Evolutionary conservation across 1,140 invertebrate species (phyloP), one percentile per base, ranked within the genome.

Genomic region (Apis florea): DNA sequence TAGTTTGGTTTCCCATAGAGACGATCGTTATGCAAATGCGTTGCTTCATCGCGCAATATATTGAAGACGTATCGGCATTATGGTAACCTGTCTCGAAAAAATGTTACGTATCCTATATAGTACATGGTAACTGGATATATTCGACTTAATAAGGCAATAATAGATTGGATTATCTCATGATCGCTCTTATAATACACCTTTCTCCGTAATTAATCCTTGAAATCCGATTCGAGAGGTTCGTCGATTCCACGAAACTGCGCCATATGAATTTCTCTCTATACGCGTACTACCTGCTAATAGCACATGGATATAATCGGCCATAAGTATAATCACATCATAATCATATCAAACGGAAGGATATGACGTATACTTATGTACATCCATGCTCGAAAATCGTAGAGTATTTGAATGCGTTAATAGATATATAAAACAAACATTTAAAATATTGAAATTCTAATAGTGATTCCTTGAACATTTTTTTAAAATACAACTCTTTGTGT

Each of bases 1-100:
- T 17, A 61, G 67, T 79, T 70, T 58, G 56, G n/a, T 56, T 71
- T 71, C 47, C 51, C 47, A 51, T 51, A 51, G 19, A 47, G 47
- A 26, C 47, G 56, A 61, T 51, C 68, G 49, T 79, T 79, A 79
- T 79, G 76, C 56, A 79, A 79, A 79, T 79, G 24, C 17, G 69
- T 53, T 40, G 47, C 47, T n/a, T 49, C 26, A 13, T 53, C 76
- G 53, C 9, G 54, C 40, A 9, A 19, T 24, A 49, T 78, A 78
- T 70, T 2, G 67, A n/a, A 24, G 67, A 31, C 49, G 54, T 47
- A 40, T 1, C n/a, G n/a, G 13, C 10, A 31, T 40, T n/a, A 58
- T 49, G 21, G n/a, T 53, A 51, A 54, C 31, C 26, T 9, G 21
- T 21, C 15, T 17, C 9, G 24, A 53, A 26, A 64, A 77, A 77